These are phyloP conservation scores for Siniperca obscura DNA, from an alignment of 2,797 vertebrate species.

Conservation along the genomic window DNA sequence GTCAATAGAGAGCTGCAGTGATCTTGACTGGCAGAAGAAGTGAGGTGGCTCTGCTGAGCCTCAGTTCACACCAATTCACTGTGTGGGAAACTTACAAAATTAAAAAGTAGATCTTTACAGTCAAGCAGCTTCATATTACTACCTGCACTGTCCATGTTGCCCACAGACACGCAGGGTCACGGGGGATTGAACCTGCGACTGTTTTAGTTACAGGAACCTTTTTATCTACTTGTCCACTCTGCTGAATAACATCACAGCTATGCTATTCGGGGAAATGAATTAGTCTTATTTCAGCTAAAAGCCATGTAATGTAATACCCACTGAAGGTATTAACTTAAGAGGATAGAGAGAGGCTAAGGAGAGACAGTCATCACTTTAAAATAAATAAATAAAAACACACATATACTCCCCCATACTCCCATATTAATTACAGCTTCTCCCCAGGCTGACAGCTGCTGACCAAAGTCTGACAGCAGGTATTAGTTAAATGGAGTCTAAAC, in stretches of 20 bases:
- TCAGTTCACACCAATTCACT: background rate
- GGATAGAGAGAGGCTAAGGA: slow-evolving; percentile 53
- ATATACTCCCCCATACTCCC: background rate
- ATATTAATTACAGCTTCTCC: slow-evolving; percentile 48
- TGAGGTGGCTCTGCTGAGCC: background rate
- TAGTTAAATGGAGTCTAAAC: background rate
- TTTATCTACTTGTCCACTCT: slow-evolving; percentile 37
- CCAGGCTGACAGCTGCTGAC: slow-evolving; percentile 39
- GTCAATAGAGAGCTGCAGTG: slow-evolving; percentile 48
- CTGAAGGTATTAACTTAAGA: slow-evolving; percentile 63
- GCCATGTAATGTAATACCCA: slow-evolving; percentile 49
- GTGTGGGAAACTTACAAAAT: too few relatives aligned
- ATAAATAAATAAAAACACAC: slow-evolving; percentile 24
- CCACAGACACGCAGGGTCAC: slow-evolving; percentile 7
- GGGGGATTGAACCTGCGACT: slow-evolving; percentile 19
- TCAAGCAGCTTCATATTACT: background rate
- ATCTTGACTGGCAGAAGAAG: background rate
- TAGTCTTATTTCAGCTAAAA: slow-evolving; percentile 69
- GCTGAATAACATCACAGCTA: slow-evolving; percentile 31
- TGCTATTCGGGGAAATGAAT: slow-evolving; percentile 65
- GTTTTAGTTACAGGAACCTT: slow-evolving; percentile 41
- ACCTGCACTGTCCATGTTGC: background rate
- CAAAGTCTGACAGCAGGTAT: slow-evolving; percentile 37
- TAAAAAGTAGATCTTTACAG: slow-evolving; percentile 1
- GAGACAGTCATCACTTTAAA: slow-evolving; percentile 26